Conservation (phyloP, 2,797 vertebrate species). For the Sebastes miniatus region DNA sequence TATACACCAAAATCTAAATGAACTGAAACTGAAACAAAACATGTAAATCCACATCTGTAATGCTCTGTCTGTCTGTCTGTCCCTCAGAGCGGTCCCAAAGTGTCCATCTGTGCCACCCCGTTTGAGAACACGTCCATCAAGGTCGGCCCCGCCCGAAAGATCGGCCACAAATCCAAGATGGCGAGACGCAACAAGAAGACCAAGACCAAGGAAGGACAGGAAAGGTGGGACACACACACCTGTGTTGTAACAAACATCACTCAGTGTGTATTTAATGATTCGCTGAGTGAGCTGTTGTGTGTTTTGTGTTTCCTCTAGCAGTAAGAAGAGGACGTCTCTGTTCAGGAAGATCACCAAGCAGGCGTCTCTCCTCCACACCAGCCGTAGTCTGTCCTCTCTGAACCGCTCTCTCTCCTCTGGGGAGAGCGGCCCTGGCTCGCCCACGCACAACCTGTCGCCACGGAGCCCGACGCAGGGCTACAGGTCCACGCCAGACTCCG, state of each 20-base stretch:
- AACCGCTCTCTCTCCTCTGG: conserved; percentile 96
- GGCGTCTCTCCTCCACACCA: conserved; percentile 93
- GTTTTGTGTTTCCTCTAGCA: conserved; percentile 44
- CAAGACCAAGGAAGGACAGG: conserved; percentile 91
- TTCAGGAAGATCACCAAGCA: conserved; percentile 96
- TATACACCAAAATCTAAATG: not conserved
- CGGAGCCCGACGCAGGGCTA: conserved; percentile 93
- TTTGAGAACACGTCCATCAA: conserved; percentile 98
- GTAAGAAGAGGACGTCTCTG: conserved; percentile 92
- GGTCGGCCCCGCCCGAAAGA: conserved; percentile 93
- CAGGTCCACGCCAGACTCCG: conserved; percentile 88
- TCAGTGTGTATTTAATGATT: not conserved
- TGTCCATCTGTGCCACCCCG: conserved; percentile 93
- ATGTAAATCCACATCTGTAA: not conserved
- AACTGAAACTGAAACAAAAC: not conserved
- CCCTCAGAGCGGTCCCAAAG: conserved; percentile 92
- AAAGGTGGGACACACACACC: conserved; percentile 81
- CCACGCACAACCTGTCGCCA: conserved; percentile 94
- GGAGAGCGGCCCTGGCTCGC: conserved; percentile 94
- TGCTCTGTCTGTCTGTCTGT: conserved; percentile 1
- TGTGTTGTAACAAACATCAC: not conserved
- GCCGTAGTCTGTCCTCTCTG: conserved; percentile 93
- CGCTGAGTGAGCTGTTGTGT: not conserved
- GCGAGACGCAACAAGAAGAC: conserved; percentile 93
- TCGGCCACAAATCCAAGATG: conserved; percentile 94